Conservation (phyloP, 2,888 invertebrate genomes). For the Folsomia candida region DNA sequence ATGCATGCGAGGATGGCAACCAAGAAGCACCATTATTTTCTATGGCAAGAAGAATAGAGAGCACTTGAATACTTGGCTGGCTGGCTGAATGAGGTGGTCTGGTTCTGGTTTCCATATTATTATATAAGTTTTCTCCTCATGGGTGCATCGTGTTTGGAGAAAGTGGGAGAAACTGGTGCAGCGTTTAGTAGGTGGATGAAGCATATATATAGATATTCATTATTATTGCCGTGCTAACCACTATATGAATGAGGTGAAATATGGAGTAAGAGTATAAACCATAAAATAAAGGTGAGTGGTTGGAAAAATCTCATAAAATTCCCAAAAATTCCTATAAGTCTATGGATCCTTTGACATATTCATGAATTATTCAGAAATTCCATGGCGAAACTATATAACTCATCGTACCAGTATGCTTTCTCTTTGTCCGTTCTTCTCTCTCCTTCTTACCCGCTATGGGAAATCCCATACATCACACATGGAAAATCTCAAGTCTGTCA, state of each 20-base stretch:
- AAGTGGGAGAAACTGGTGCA: background rate
- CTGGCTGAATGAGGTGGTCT: background rate
- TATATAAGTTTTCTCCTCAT: no score
- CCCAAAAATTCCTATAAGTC: slow-evolving; percentile 5
- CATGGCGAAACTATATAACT: slow-evolving; percentile 37
- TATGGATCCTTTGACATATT: slow-evolving; percentile 42
- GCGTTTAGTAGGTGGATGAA: background rate
- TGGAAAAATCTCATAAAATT: slow-evolving; percentile 22
- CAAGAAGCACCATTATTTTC: slow-evolving; percentile 15
- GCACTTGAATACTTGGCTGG: slow-evolving; percentile 1
- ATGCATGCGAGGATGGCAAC: background rate
- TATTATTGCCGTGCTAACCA: no score
- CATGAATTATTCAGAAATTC: slow-evolving; percentile 48
- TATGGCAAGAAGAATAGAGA: slow-evolving; percentile 12
- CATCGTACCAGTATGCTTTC: slow-evolving; percentile 15
- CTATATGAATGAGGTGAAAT: no score
- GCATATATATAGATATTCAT: no score
- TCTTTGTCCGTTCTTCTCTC: slow-evolving; percentile 11
- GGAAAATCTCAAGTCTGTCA: slow-evolving; percentile 28
- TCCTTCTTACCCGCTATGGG: background rate
- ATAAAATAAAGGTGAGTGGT: background rate
- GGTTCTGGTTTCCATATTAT: background rate
- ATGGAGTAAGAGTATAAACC: background rate
- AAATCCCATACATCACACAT: slow-evolving; percentile 24
- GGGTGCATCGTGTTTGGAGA: background rate